Percentiles rank a stretch among this genome's conserved stretches.
Evolutionary conservation across 2,797 vertebrate genomes (phyloP).

Genomic region (Vipera ursinii): DNA sequence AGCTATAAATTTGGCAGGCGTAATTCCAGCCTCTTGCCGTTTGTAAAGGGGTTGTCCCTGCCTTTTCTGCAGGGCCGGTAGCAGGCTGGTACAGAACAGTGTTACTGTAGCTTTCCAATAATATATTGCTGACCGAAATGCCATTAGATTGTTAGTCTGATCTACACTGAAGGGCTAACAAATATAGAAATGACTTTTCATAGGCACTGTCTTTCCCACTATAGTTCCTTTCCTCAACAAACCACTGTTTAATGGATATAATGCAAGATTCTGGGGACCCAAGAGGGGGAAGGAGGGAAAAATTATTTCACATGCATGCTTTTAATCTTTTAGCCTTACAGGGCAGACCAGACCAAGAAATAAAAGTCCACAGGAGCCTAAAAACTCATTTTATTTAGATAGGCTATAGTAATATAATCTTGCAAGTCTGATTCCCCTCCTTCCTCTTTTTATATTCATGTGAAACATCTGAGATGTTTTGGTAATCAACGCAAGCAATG

Average conservation of each 20-base stretch:
- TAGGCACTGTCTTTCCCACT: background rate
- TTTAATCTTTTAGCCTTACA: background rate
- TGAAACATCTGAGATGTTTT: background rate
- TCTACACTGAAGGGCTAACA: background rate
- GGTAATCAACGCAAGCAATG: background rate
- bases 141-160: background rate
- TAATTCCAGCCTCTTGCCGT: too few species aligned
- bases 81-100: too few species aligned
- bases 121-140: background rate
- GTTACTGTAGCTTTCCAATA: background rate
- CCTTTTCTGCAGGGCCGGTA: too few species aligned
- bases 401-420: background rate
- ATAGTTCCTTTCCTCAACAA: background rate
- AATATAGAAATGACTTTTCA: background rate
- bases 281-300: background rate
- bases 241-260: background rate
- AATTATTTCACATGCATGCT: background rate
- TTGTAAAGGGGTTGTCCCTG: too few species aligned
- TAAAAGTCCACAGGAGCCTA: background rate
- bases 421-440: background rate
- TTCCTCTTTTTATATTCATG: background rate
- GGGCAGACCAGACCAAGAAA: background rate
- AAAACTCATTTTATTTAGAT: background rate
- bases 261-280: background rate
- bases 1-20: too few species aligned